Evolutionary conservation across 64 coral and sea anemone genomes (phyloP), one percentile per base, ranked within the genome.

Genomic region (Montipora capricornis): DNA sequence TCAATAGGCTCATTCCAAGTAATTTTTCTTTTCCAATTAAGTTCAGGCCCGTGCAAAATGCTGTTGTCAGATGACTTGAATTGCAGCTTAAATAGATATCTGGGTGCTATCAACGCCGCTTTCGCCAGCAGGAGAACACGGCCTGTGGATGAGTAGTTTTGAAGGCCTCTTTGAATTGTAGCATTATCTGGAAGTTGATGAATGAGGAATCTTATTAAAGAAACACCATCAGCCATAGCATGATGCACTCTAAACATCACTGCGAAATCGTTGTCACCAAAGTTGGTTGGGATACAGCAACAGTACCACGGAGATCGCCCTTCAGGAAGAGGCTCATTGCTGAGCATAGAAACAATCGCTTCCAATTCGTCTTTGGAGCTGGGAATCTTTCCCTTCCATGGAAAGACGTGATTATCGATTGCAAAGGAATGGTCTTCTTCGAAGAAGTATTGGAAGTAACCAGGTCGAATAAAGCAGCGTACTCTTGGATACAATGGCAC

Each of bases 371-470:
- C 58, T 76, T 94, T 94, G n/a, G 97, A 96, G 17, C 66, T 84
- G 45, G 97, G 97, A 2, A 13, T n/a, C 29, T 88, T 20, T 4
- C 97, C 95, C 1, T 94, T 79, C 59, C 80, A 99, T 49, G 76
- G 57, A 77, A 92, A 99, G 9, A 99, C 95, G 26, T 99, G 97
- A 8, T 99, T 91, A 47, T 91, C 85, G 74, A 99, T 94, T 44
- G 79, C 47, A 61, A 99, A 99, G 68, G 89, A 87, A 16, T 73
- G 81, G 50, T 96, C 91, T 45, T 99, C 92, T n/a, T 96, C 77
- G 10, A 99, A 94, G 47, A 99, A 99, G 47, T 96, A 99, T 74
- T 99, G 97, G 37, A 99, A 99, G 20, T 80, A 88, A 10, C 95
- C 97, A 6, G 92, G 91, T 8, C 75, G 75, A 14, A 99, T 89